Conservation (phyloP, 2,113 vertebrate genomes). For the Empidonax traillii region DNA sequence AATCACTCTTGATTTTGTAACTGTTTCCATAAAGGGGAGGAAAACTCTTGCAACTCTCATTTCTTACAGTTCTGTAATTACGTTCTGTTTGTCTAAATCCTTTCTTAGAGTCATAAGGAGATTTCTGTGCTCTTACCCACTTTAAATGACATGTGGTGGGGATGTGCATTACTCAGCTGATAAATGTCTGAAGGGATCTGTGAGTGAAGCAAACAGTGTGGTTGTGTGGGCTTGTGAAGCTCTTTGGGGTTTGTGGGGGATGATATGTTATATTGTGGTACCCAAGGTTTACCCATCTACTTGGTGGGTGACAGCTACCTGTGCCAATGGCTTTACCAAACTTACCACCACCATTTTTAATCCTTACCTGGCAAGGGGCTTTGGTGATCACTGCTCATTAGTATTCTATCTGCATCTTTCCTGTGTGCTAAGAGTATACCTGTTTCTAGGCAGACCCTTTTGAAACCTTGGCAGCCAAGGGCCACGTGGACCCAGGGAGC, state of each 20-base stretch:
- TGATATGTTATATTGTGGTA: not conserved
- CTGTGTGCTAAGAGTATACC: not conserved
- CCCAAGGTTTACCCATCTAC: not conserved
- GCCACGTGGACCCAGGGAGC: accelerated
- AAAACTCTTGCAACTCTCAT: not conserved
- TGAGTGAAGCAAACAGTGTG: not conserved
- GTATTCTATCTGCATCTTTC: not conserved
- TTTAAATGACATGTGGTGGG: not conserved
- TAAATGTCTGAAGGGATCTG: conserved; percentile 1
- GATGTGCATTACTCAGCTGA: conserved; percentile 38
- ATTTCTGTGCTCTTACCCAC: not conserved
- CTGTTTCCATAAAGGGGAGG: not conserved
- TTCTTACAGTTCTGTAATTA: not conserved
- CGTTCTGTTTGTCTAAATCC: conserved; percentile 4
- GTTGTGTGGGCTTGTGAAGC: conserved; percentile 5
- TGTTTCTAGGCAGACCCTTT: not conserved
- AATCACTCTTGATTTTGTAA: not conserved
- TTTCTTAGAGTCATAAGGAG: conserved; percentile 17
- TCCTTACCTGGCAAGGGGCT: not conserved
- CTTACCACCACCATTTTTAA: not conserved
- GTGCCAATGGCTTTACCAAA: not conserved
- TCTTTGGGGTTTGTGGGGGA: not conserved
- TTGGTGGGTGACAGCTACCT: not conserved
- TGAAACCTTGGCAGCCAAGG: not conserved
- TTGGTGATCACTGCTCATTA: not conserved